These are phyloP conservation scores for Dynastes tityus DNA, from an alignment of 2,888 invertebrate species.

Conservation along the genomic window DNA sequence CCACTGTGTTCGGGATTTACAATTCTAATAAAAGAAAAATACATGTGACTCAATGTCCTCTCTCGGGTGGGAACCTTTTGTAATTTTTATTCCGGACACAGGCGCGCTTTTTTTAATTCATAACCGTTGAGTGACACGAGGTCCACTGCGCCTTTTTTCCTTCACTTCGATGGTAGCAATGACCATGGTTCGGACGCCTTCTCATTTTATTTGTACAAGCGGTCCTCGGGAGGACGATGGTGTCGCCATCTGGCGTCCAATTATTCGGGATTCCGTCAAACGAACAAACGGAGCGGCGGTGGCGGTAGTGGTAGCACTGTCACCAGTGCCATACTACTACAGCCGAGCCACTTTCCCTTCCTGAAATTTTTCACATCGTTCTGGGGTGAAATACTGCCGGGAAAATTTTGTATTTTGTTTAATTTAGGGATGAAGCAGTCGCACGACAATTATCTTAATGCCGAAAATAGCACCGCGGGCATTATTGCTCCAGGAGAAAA, in stretches of 20 bases:
- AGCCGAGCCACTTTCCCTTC: background rate
- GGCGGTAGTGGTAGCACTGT: background rate
- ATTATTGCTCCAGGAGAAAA: conserved; percentile 28
- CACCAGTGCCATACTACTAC: conserved; percentile 5
- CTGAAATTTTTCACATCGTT: conserved; percentile 40
- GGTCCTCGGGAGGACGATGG: conserved; percentile 52
- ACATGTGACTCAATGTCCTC: conserved; percentile 34
- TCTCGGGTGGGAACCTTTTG: conserved; percentile 44
- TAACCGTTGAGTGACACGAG: conserved; percentile 51
- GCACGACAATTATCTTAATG: conserved; percentile 33
- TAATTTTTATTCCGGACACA: conserved; percentile 52
- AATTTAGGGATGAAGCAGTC: conserved; percentile 37
- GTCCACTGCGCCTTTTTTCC: conserved; percentile 40
- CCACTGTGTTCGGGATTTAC: conserved; percentile 46
- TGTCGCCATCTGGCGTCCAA: conserved; percentile 53
- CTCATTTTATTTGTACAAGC: conserved; percentile 52
- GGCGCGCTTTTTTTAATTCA: conserved; percentile 51
- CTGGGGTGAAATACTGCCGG: conserved; percentile 25
- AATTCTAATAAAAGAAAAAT: conserved; percentile 49
- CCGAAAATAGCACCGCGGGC: conserved; percentile 30
- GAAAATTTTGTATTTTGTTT: conserved; percentile 40
- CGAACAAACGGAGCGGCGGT: conserved; percentile 26
- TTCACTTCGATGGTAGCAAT: conserved; percentile 15
- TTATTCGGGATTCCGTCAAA: conserved; percentile 50
- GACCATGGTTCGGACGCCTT: conserved; percentile 10